Conservation (phyloP, 2,113 vertebrate species). For the Salvelinus fontinalis region DNA sequence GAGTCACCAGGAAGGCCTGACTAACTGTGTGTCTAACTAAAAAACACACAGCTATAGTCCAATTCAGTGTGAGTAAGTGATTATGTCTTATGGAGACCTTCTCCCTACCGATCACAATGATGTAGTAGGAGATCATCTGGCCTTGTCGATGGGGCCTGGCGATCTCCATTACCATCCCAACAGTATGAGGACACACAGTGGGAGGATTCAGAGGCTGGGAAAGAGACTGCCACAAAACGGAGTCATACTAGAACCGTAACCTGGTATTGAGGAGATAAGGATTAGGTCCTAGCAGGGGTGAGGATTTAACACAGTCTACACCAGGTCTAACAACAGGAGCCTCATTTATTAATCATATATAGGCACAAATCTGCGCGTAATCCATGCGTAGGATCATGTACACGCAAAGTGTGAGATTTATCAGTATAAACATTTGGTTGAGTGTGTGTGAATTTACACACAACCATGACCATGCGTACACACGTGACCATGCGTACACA, state of each 20-base stretch:
- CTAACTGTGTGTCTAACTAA: no score
- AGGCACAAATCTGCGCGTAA: no score
- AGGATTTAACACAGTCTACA: neutral
- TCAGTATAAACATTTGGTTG: no score
- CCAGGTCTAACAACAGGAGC: neutral
- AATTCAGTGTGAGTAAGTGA: conserved; percentile 1
- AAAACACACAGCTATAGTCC: neutral
- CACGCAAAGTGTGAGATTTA: no score
- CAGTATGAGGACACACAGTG: conserved; percentile 19
- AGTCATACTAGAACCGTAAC: conserved; percentile 12
- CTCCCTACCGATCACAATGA: neutral
- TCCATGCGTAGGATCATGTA: no score
- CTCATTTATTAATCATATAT: no score
- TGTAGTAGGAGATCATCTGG: neutral
- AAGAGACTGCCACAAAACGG: conserved; percentile 14
- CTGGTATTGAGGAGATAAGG: conserved; percentile 9
- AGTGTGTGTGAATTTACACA: no score
- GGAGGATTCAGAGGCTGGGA: conserved; percentile 29
- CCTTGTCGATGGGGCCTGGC: neutral
- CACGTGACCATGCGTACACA: no score
- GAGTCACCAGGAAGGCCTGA: neutral
- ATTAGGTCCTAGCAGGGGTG: conserved; percentile 10
- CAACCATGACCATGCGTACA: no score
- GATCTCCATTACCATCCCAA: neutral
- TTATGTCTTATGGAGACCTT: neutral